Conservation (phyloP, 92 coral and sea anemone genomes). For the Siderastrea radians region DNA sequence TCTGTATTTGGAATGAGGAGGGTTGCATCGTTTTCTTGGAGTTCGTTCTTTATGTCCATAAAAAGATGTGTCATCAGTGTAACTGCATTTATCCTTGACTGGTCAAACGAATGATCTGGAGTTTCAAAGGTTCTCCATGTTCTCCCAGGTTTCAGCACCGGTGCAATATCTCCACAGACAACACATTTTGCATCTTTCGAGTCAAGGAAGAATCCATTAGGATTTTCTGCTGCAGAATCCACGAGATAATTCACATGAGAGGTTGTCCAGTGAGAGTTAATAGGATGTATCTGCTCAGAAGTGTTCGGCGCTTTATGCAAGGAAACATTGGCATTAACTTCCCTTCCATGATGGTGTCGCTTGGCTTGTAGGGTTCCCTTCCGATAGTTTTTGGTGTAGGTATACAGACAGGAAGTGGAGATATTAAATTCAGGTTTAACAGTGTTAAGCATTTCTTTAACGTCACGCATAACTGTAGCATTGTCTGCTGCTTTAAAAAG, state of each 20-base stretch:
- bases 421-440: conserved; percentile 50
- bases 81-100: conserved; percentile 63
- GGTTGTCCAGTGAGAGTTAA: conserved; percentile 66
- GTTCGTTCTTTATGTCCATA: conserved; percentile 37
- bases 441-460: conserved; percentile 39
- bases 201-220: conserved; percentile 47
- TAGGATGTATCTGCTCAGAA: conserved; percentile 33
- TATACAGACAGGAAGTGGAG: conserved; percentile 60
- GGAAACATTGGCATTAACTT: conserved; percentile 52
- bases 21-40: conserved; percentile 7
- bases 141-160: conserved; percentile 61
- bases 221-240: conserved; percentile 58
- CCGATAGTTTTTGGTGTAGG: conserved; percentile 55
- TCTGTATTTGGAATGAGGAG: too few species aligned
- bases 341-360: conserved; percentile 55
- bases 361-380: conserved; percentile 66
- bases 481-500: conserved; percentile 73
- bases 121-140: conserved; percentile 52
- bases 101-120: conserved; percentile 70
- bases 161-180: conserved; percentile 54
- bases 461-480: conserved; percentile 67
- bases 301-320: conserved; percentile 63
- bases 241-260: conserved; percentile 68
- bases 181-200: conserved; percentile 61
- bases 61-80: conserved; percentile 52